Evolutionary conservation across 2,888 invertebrate genomes (phyloP).

Genomic region (Pardosa pseudoannulata): DNA sequence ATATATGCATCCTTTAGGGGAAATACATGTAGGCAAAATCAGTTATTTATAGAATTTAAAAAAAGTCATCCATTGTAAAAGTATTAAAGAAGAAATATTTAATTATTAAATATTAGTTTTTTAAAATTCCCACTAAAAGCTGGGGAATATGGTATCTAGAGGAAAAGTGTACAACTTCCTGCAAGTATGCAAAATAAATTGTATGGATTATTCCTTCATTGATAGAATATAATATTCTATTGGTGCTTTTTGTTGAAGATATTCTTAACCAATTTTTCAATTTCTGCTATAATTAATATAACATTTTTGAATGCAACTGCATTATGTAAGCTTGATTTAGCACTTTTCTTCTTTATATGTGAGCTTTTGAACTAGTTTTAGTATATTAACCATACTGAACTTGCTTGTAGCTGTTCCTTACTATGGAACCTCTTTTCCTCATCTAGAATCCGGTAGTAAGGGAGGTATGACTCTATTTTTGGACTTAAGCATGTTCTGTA

Average conservation of each 20-base stretch:
- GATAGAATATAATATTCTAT: background rate
- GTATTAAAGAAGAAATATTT: too few relatives aligned
- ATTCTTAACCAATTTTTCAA: background rate
- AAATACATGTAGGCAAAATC: too few relatives aligned
- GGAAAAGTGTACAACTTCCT: too few relatives aligned
- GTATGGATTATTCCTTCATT: background rate
- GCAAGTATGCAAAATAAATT: too few relatives aligned
- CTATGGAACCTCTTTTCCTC: slow-evolving; percentile 71
- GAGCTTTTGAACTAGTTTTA: slow-evolving; percentile 48
- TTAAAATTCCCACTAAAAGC: too few relatives aligned
- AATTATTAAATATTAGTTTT: too few relatives aligned
- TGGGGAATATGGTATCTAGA: too few relatives aligned
- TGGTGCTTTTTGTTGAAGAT: background rate
- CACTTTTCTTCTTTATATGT: slow-evolving; percentile 11
- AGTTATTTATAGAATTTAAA: too few relatives aligned
- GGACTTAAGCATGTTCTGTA: slow-evolving; percentile 61
- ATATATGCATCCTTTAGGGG: too few relatives aligned
- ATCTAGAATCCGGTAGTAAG: slow-evolving; percentile 59
- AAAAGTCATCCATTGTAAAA: too few relatives aligned
- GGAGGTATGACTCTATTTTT: slow-evolving; percentile 68
- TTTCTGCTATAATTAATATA: background rate
- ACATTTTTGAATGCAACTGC: background rate
- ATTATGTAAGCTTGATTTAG: slow-evolving; percentile 1
- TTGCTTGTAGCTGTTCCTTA: slow-evolving; percentile 72
- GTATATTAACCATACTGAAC: slow-evolving; percentile 61